Base-by-base conservation (phyloP, 2,888 invertebrate species). In the Microctonus brassicae region DNA sequence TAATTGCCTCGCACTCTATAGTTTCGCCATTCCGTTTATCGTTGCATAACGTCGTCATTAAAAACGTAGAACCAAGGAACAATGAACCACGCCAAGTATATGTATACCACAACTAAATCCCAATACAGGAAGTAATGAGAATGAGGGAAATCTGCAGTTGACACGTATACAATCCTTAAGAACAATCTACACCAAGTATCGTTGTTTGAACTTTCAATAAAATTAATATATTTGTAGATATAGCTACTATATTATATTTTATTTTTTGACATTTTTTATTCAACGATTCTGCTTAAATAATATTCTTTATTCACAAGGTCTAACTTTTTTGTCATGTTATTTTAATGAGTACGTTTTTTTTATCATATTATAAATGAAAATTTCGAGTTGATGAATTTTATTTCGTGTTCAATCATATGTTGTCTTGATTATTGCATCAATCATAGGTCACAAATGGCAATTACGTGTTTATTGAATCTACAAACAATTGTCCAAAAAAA, bases 1-100 rank as follows among this genome's bases (percentile, higher is more conserved):
- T 74, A 74, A 76, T 74, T 74, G 65, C 69, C 60, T 22, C 63
- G 65, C 58, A 22, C 58, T 39, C 17, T 52, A 17, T n/a, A 22
- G 17, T 34, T 6, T 36, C 2, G 17, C 42, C 22, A 39, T 39
- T 33, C 4, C 34, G 17, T 29, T 17, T 34, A 17, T 58, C n/a
- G n/a, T 58, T 11, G 13, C 24, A 47, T 33, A 33, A 65, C 33
- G 53, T 10, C 53, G 34, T 65, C 24, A 65, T 34, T 65, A 20
- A 53, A 65, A 24, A 17, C 36, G 33, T 53, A 33, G 53, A 55
- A 53, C 55, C 11, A 33, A 33, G 53, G 11, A 17, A 34, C n/a
- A 11, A 26, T 17, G 11, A 39, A 39, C n/a, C 39, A 4, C 4
- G 1, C 36, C 22, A 22, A 20, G 20, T 22, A 34, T 13, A 36